These are phyloP conservation scores for Ara ararauna DNA, from an alignment of 2,797 vertebrate species.

Conservation along the genomic window DNA sequence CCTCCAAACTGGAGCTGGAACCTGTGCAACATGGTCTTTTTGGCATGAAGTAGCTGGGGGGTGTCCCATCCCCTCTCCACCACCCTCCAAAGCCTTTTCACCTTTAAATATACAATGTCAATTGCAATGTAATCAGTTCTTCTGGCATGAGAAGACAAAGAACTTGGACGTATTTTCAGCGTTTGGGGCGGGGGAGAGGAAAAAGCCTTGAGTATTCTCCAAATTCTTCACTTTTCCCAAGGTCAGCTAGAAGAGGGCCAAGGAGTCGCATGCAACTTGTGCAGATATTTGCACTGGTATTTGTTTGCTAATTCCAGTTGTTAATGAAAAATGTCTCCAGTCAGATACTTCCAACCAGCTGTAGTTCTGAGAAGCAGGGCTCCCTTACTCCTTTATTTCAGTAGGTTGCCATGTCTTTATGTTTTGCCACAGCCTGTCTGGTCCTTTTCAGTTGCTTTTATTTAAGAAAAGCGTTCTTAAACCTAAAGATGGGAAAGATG, in stretches of 20 bases:
- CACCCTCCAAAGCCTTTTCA: not conserved
- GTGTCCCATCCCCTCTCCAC: not conserved
- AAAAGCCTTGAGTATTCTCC: not conserved
- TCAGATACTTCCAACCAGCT: constrained; percentile 13
- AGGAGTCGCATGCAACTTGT: not conserved
- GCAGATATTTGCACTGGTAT: not conserved
- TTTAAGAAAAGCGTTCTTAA: constrained; percentile 35
- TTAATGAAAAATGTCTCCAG: not conserved
- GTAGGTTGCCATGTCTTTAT: constrained; percentile 7
- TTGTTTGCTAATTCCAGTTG: constrained; percentile 16
- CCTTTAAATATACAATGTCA: not conserved
- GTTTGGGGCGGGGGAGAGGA: not conserved
- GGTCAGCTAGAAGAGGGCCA: not conserved
- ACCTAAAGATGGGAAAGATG: constrained; percentile 4
- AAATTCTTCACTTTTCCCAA: not conserved
- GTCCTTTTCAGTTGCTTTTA: constrained; percentile 37
- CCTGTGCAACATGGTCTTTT: not conserved
- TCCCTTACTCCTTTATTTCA: constrained; percentile 19
- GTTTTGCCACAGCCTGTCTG: not conserved
- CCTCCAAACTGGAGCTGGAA: not conserved
- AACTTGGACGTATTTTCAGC: not conserved
- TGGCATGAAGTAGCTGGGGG: not conserved
- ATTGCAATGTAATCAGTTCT: not conserved
- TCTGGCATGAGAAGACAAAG: not conserved
- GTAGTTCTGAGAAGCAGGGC: not conserved